Conservation (phyloP, 1,140 invertebrate genomes). For the Ladona fulva region DNA sequence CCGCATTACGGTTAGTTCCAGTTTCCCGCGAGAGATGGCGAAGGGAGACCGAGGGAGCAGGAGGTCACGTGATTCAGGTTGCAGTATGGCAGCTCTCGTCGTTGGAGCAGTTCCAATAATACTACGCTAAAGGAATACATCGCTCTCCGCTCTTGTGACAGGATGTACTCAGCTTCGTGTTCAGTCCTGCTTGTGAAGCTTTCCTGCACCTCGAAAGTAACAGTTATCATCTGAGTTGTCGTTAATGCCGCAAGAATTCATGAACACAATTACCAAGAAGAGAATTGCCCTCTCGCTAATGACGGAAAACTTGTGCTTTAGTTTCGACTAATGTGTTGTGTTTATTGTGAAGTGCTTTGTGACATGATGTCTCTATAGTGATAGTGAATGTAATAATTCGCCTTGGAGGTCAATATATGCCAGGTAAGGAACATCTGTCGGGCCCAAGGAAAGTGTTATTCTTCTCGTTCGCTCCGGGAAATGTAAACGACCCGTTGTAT, state of each 20-base stretch:
- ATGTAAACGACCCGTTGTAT: not conserved
- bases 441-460: not conserved
- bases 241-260: not conserved
- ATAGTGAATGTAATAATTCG: not conserved
- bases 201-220: not conserved
- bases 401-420: not conserved
- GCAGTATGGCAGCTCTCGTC: not conserved
- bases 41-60: not conserved
- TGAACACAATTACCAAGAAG: not conserved
- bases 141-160: not conserved
- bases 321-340: not conserved
- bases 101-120: not conserved
- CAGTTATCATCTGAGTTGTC: not conserved
- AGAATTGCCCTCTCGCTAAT: not conserved
- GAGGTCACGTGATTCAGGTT: not conserved
- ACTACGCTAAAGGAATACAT: constrained; percentile 5
- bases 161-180: not conserved
- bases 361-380: not conserved
- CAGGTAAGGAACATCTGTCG: not conserved
- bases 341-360: not conserved
- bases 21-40: not conserved
- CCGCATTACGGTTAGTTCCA: not conserved
- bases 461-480: not conserved
- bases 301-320: not conserved
- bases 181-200: not conserved